Base-by-base conservation (phyloP, 1,140 invertebrate genomes). In the Probaryconus sp. region DNA sequence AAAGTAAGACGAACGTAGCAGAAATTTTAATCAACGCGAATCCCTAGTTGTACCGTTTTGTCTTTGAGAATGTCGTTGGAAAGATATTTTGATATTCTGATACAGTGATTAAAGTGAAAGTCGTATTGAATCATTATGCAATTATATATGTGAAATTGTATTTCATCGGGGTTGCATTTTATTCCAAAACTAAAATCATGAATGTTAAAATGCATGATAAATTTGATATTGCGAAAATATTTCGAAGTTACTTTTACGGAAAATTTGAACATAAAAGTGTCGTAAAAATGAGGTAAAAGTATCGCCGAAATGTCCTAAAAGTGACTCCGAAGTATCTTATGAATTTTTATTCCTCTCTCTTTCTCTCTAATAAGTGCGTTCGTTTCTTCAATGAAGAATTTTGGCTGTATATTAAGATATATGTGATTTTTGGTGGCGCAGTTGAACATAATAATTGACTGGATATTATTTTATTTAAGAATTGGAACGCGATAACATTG, bases 261-360 rank as follows among this genome's bases (percentile, higher is more conserved):
- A 67, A 42, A 58, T 58, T 24, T 43, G 1, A 30, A 20, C 51
- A 31, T 58, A 68, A 68, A 58, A 58, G 10, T 58, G 63, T 42
- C 31, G 48, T 65, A 65, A 56, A 65, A 56, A 42, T 50, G 42
- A 67, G 31, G 11, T 33, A 47, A 13, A 14, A 55, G 31, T 60
- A 60, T 58, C 31, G 14, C 35, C 28, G 20, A 55, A 45, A 55
- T 55, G 50, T 13, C 38, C 24, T 3, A 21, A 20, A 58, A 55
- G 26, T 50, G 37, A 9, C 10, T 58, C 43, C 37, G 13, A 68
- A 68, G 37, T 58, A 56, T 67, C 51, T 67, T 56, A 56, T 67
- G 63, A 67, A 67, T 67, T 67, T 67, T 67, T 56, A 67, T 67
- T 56, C 28, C 33, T n/a, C n/a, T n/a, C n/a, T n/a, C n/a, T n/a